These are phyloP conservation scores for Trididemnum nubilum DNA, from an alignment of 23 tunicate species.

Conservation along the genomic window DNA sequence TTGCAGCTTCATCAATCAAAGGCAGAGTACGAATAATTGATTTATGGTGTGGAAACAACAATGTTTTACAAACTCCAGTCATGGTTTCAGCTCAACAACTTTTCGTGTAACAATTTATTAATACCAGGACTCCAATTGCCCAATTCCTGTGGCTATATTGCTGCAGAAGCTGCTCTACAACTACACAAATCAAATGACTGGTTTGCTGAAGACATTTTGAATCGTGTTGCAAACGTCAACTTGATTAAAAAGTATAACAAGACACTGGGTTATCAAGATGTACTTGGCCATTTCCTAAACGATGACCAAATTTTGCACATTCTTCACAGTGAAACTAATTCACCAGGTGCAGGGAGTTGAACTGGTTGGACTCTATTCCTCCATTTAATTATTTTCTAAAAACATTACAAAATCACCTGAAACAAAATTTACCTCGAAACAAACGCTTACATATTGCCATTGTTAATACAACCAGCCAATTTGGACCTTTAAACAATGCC, in stretches of 20 bases:
- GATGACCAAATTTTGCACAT: not conserved
- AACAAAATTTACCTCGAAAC: not conserved
- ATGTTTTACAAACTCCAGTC: conserved; percentile 12
- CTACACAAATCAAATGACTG: not conserved
- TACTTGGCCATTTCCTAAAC: not conserved
- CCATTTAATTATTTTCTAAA: not conserved
- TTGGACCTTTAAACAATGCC: not conserved
- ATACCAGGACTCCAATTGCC: not conserved
- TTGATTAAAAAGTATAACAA: not conserved
- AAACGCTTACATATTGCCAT: not conserved
- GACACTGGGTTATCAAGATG: not conserved
- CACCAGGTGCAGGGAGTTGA: not conserved
- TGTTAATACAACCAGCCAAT: not conserved
- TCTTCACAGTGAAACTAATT: not conserved
- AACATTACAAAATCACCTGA: not conserved
- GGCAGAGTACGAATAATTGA: conserved; percentile 10
- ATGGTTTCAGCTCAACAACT: not conserved
- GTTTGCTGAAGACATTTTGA: not conserved
- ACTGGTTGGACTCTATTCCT: not conserved
- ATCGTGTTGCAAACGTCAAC: not conserved
- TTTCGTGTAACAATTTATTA: not conserved
- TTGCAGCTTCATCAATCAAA: not conserved
- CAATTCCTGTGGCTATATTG: not conserved
- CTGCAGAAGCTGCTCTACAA: not conserved
- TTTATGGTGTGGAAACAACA: conserved; percentile 19